These are phyloP conservation scores for Drosophila cognata DNA, from an alignment of 2,888 invertebrate species.

Conservation along the genomic window DNA sequence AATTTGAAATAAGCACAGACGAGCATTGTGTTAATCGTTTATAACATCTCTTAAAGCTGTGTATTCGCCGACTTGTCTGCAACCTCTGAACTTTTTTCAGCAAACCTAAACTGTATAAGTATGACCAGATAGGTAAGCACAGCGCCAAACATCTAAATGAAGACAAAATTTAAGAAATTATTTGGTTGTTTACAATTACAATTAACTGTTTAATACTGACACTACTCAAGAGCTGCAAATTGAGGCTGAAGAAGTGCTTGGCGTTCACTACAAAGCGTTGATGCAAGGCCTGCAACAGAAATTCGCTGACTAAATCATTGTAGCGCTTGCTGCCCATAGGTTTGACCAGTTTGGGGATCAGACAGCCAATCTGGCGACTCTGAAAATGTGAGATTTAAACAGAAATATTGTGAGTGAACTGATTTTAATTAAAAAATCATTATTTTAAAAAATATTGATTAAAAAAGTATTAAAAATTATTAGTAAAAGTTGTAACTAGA, in stretches of 20 bases:
- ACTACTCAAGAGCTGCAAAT: conserved; percentile 82
- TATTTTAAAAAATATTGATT: neutral
- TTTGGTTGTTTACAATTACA: neutral
- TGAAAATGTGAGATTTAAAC: conserved; percentile 43
- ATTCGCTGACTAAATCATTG: conserved; percentile 83
- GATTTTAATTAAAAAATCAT: neutral
- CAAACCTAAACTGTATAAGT: conserved; percentile 83
- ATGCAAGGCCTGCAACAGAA: conserved; percentile 83
- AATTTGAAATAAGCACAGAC: neutral
- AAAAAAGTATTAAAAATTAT: neutral
- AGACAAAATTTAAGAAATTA: neutral
- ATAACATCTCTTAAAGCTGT: neutral
- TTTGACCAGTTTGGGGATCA: conserved; percentile 82
- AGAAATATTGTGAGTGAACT: neutral
- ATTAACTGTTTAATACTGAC: conserved; percentile 62
- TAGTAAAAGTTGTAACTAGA: neutral
- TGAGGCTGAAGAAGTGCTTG: conserved; percentile 83
- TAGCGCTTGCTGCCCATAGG: conserved; percentile 81
- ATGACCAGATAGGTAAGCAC: conserved; percentile 83
- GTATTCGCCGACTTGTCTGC: neutral
- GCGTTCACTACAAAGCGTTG: conserved; percentile 83
- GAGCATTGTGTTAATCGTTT: neutral
- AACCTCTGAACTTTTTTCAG: conserved; percentile 35
- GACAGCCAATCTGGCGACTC: conserved; percentile 83
- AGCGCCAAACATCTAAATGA: conserved; percentile 80